A percentile compares a stretch with the other conserved stretches of the same genome.
Evolutionary conservation across 2,113 vertebrate species (phyloP).

Genomic region (Ascaphus truei): DNA sequence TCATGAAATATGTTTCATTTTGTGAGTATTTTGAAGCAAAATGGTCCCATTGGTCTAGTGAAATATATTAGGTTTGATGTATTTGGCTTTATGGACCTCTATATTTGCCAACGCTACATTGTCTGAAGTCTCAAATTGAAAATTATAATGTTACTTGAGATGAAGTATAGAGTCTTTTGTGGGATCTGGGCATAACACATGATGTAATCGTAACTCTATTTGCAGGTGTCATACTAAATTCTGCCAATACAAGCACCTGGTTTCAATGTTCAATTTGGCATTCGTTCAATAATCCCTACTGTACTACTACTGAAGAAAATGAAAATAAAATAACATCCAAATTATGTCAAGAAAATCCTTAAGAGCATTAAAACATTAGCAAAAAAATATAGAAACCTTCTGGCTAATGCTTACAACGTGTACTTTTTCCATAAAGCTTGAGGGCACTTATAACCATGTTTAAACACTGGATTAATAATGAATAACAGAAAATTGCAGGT

Average conservation of each 20-base stretch:
- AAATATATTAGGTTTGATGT: slow-evolving; percentile 62
- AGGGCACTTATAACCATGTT: slow-evolving; percentile 9
- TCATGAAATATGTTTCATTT: slow-evolving; percentile 49
- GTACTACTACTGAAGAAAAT: slow-evolving; percentile 38
- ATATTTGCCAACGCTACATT: slow-evolving; percentile 52
- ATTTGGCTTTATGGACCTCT: slow-evolving; percentile 57
- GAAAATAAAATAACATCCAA: slow-evolving; percentile 27
- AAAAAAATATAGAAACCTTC: slow-evolving; percentile 21
- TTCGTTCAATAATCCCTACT: slow-evolving; percentile 50
- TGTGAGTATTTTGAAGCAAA: slow-evolving; percentile 47
- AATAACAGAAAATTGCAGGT: slow-evolving; percentile 25
- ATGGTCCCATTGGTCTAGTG: slow-evolving; percentile 42
- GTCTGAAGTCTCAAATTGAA: slow-evolving; percentile 60
- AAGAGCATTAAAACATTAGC: slow-evolving; percentile 3
- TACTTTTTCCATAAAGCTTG: slow-evolving; percentile 16
- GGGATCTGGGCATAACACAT: slow-evolving; percentile 51
- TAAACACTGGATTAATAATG: slow-evolving; percentile 18
- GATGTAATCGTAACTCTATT: slow-evolving; percentile 62
- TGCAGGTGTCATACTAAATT: slow-evolving; percentile 58
- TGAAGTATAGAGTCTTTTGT: slow-evolving; percentile 58
- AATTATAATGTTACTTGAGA: slow-evolving; percentile 66
- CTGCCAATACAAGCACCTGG: slow-evolving; percentile 60
- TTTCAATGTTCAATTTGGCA: slow-evolving; percentile 58
- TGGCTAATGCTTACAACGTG: slow-evolving; percentile 23
- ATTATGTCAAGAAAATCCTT: slow-evolving; percentile 2